Evolutionary conservation across 2,888 invertebrate genomes (phyloP).

Genomic region (Lycaena phlaeas): DNA sequence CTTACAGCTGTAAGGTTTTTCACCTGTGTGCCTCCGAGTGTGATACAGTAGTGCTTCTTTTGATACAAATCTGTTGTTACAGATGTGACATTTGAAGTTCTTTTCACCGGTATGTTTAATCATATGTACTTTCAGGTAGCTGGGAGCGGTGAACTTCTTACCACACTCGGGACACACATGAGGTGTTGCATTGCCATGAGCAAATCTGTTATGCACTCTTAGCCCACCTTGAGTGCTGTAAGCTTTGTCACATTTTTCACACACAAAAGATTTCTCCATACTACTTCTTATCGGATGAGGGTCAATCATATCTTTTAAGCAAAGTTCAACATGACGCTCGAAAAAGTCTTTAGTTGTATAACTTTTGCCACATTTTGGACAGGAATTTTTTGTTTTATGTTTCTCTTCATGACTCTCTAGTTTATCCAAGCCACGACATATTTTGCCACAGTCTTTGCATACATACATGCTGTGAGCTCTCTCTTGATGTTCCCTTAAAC

Average conservation of each 20-base stretch:
- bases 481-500: constrained; percentile 35
- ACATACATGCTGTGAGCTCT: constrained; percentile 32
- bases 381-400: constrained; percentile 40
- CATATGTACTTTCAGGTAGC: constrained; percentile 52
- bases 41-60: constrained; percentile 60
- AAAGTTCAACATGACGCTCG: constrained; percentile 46
- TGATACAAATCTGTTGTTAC: constrained; percentile 47
- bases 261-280: constrained; percentile 36
- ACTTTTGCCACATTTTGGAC: constrained; percentile 53
- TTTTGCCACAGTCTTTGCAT: constrained; percentile 53
- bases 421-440: constrained; percentile 38
- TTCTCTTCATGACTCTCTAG: constrained; percentile 45
- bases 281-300: constrained; percentile 49
- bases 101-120: constrained; percentile 57
- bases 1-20: constrained; percentile 54
- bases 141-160: constrained; percentile 59
- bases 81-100: constrained; percentile 51
- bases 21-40: constrained; percentile 55
- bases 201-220: constrained; percentile 50
- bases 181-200: constrained; percentile 50
- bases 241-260: constrained; percentile 48
- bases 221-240: constrained; percentile 55
- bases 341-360: constrained; percentile 51
- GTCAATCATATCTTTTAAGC: constrained; percentile 41
- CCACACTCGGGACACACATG: constrained; percentile 49